These are phyloP conservation scores for Caenorhabditis sp. DNA, from an alignment of 2,888 invertebrate species.

Conservation along the genomic window DNA sequence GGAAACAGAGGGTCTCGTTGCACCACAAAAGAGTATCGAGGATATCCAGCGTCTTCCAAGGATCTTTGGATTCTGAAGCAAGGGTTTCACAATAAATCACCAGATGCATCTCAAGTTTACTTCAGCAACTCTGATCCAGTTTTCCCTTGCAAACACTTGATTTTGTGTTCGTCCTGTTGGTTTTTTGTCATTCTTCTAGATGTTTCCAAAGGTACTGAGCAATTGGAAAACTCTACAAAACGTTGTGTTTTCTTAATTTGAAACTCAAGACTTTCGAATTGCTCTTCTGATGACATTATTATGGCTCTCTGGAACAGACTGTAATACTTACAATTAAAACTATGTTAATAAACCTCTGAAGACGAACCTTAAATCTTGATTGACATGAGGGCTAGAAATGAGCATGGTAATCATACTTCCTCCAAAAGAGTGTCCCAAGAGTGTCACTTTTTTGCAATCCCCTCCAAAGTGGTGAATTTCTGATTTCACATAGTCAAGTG, in stretches of 20 bases:
- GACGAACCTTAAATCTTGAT: slow-evolving; percentile 29
- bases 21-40: slow-evolving; percentile 4
- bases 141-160: slow-evolving; percentile 51
- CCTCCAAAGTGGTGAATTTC: slow-evolving; percentile 62
- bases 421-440: slow-evolving; percentile 60
- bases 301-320: slow-evolving; percentile 53
- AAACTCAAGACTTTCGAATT: not conserved
- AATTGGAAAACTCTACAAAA: slow-evolving; percentile 44
- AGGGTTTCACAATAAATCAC: not conserved
- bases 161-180: slow-evolving; percentile 19
- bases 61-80: slow-evolving; percentile 52
- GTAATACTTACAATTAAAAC: too few species aligned
- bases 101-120: too few species aligned
- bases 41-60: slow-evolving; percentile 57
- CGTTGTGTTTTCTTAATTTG: slow-evolving; percentile 16
- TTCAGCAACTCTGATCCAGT: slow-evolving; percentile 38
- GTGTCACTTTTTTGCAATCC: slow-evolving; percentile 12
- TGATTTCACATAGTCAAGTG: slow-evolving; percentile 52
- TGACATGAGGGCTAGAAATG: not conserved
- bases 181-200: too few species aligned
- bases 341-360: too few species aligned
- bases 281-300: slow-evolving; percentile 39
- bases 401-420: slow-evolving; percentile 19
- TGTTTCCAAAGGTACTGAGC: not conserved
- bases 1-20: slow-evolving; percentile 59